Base-by-base conservation (phyloP, 1,140 invertebrate genomes). In the Cherax quadricarinatus region DNA sequence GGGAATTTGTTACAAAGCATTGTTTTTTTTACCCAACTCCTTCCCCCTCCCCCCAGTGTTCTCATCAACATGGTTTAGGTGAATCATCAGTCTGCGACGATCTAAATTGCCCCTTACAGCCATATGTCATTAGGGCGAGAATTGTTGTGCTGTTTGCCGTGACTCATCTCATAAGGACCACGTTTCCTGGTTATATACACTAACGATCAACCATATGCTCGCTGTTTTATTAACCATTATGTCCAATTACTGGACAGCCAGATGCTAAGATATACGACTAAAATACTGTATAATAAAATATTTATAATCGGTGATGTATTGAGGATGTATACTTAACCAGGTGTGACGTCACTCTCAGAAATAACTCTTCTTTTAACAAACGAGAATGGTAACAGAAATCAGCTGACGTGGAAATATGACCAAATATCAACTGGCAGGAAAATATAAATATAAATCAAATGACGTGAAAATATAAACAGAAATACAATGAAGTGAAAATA, bases 111-210 rank as follows among this genome's bases (percentile, higher is more conserved):
- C 24, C 24, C 83, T 70, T 85, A 85, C 41, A 14, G 21, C 18
- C 70, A 70, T 70, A 16, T 66, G 60, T 70, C 48, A 48, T 85
- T 85, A 66, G 57, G 82, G 57, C 30, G 49, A 62, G 51, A 57
- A 57, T n/a, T 16, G 24, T 41, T 7, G 60, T 49, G 30, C n/a
- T 10, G 62, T 48, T 41, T 49, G 60, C 83, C 83, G 48, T 85
- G 83, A 66, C 24, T 85, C 83, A 85, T 53, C 30, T 62, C 79
- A 81, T 70, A 85, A 85, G 83, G 83, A 70, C 83, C 62, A 85
- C 53, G 14, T 41, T 70, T 24, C 57, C 83, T 70, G 57, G 53
- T 57, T 24, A 18, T 41, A 30, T 49, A 57, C 24, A 66, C 60
- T 41, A 49, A 85, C 60, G 70, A 85, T 85, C 24, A 85, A 30